These are phyloP conservation scores for Rhopalosiphum padi DNA, from an alignment of 1,140 invertebrate genomes.

Conservation along the genomic window DNA sequence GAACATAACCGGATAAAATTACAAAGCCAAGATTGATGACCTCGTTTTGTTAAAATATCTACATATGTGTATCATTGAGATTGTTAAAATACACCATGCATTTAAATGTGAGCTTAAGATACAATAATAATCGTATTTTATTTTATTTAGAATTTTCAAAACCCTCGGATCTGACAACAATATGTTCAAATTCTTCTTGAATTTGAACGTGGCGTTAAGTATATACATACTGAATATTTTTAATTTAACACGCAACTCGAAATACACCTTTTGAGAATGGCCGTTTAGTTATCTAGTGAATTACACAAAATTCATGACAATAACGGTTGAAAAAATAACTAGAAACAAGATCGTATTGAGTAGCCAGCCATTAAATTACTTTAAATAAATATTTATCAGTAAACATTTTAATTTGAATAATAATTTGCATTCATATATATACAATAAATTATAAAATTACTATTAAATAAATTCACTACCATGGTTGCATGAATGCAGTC, in stretches of 20 bases:
- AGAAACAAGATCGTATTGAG: neutral
- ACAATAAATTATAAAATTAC: neutral
- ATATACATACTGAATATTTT: neutral
- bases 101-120: neutral
- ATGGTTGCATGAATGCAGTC: neutral
- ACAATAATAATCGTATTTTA: neutral
- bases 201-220: neutral
- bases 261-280: neutral
- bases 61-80: neutral
- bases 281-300: neutral
- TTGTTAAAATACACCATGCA: neutral
- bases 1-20: neutral
- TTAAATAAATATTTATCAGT: conserved; percentile 30
- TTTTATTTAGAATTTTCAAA: neutral
- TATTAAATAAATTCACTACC: neutral
- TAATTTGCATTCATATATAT: neutral
- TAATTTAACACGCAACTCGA: neutral
- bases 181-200: neutral
- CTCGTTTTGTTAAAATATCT: neutral
- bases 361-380: neutral
- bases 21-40: neutral
- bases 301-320: neutral
- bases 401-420: neutral
- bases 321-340: neutral
- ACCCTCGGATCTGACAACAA: neutral